A percentile compares a stretch with the other conserved stretches of the same genome.
These are phyloP conservation scores for Remorina albescens DNA, from an alignment of 2,797 vertebrate genomes.

Conservation along the genomic window DNA sequence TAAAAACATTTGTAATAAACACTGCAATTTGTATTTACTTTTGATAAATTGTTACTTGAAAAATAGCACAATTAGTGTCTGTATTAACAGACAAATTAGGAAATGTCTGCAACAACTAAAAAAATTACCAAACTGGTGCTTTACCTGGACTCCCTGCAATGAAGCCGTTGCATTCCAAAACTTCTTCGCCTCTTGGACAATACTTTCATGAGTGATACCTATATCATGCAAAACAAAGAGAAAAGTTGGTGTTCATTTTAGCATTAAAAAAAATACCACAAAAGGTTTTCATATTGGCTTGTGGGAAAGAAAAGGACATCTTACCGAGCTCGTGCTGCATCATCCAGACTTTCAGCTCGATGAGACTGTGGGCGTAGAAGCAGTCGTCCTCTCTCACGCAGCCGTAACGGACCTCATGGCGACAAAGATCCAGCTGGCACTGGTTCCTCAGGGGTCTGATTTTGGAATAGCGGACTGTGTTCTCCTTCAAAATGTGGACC, in stretches of 20 bases:
- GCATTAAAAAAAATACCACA: not conserved
- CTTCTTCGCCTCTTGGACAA: conserved; percentile 92
- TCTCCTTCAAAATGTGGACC: conserved; percentile 95
- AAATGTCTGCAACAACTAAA: not conserved
- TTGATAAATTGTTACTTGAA: not conserved
- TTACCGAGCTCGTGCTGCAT: conserved; percentile 93
- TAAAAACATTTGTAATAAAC: not conserved
- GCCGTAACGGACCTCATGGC: conserved; percentile 96
- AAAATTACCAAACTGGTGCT: too few species aligned
- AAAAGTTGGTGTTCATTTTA: not conserved
- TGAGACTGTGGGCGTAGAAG: conserved; percentile 96
- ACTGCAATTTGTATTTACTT: not conserved
- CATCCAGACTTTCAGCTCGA: conserved; percentile 98
- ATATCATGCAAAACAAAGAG: conserved; percentile 3
- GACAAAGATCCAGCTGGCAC: conserved; percentile 93
- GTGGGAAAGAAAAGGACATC: not conserved
- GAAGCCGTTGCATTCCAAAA: conserved; percentile 88
- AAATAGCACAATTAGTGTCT: not conserved
- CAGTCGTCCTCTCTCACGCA: conserved; percentile 95
- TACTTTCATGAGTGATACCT: conserved; percentile 92
- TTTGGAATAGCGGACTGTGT: conserved; percentile 94
- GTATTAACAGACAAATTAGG: too few species aligned
- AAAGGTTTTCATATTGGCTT: not conserved
- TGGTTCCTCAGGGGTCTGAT: conserved; percentile 87
- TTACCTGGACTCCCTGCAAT: conserved; percentile 89